Conservation (phyloP, 2,113 vertebrate species). For the Balaeniceps rex region DNA sequence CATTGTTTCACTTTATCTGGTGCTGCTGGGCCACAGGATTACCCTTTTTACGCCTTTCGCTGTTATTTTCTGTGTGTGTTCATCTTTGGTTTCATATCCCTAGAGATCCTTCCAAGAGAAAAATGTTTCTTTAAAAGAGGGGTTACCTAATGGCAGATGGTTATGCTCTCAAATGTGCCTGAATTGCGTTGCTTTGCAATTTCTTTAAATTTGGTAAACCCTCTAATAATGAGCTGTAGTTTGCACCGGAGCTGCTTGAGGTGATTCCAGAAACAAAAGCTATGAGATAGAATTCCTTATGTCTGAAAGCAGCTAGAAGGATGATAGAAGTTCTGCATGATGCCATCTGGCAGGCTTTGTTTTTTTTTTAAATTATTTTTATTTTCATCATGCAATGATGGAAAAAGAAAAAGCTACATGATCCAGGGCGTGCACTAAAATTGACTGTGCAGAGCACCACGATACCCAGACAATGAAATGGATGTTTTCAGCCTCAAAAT, state of each 20-base stretch:
- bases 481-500: not conserved
- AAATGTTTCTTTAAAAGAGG: not conserved
- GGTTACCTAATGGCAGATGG: not conserved
- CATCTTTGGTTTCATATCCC: not conserved
- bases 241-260: not conserved
- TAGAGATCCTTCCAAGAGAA: not conserved
- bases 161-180: not conserved
- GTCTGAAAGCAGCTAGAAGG: not conserved
- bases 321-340: not conserved
- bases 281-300: not conserved
- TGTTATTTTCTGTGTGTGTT: not conserved
- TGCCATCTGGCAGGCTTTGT: not conserved
- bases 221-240: not conserved
- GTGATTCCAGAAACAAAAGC: not conserved
- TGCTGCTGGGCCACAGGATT: not conserved
- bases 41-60: not conserved
- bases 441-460: not conserved
- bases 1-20: not conserved
- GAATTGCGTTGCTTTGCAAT: not conserved
- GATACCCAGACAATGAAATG: not conserved
- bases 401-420: not conserved
- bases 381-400: not conserved
- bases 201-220: not conserved
- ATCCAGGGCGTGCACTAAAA: not conserved
- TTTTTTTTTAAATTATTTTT: not conserved